Evolutionary conservation across 2,797 vertebrate genomes (phyloP).

Genomic region (Carduelis carduelis): DNA sequence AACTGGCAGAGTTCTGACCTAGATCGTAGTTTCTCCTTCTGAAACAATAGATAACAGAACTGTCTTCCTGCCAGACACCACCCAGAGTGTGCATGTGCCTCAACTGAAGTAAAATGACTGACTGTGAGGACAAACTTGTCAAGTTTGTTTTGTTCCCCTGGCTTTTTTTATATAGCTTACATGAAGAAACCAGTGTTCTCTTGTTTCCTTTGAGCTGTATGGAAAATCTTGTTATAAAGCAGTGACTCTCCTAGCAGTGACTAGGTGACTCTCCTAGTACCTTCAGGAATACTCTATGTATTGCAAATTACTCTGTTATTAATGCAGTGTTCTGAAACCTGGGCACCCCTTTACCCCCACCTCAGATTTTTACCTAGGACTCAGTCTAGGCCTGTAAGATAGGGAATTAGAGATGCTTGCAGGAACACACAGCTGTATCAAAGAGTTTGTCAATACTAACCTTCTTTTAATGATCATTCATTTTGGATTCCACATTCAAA

Average conservation of each 20-base stretch:
- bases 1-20: neutral
- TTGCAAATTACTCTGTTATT: neutral
- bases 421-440: neutral
- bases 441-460: slow-evolving; percentile 26
- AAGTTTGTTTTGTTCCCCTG: neutral
- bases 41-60: neutral
- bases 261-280: neutral
- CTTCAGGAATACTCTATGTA: neutral
- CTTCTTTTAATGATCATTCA: slow-evolving; percentile 7
- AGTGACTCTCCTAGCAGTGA: neutral
- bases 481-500: slow-evolving; percentile 25
- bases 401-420: neutral
- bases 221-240: neutral
- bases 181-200: neutral
- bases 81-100: neutral
- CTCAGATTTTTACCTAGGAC: neutral
- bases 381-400: neutral
- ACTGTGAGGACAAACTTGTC: neutral
- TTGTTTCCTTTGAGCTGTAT: neutral
- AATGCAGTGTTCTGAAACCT: neutral
- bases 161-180: neutral
- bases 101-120: neutral
- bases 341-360: fast-evolving
- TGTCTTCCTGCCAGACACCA: neutral
- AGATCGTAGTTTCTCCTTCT: neutral